Base-by-base conservation (phyloP, 2,113 vertebrate genomes). In the Clarias gariepinus region DNA sequence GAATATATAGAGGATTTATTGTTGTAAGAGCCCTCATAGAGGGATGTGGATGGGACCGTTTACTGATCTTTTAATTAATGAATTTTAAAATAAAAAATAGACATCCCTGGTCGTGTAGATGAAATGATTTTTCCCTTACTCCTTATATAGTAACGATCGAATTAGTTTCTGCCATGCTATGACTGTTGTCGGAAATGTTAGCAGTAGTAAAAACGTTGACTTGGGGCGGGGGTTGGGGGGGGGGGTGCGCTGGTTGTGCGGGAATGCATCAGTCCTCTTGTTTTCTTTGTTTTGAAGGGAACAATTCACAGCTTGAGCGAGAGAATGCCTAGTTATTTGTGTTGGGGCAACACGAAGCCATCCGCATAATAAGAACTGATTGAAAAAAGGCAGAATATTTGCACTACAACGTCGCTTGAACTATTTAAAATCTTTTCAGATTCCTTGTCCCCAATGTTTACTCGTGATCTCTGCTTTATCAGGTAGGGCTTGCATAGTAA, bases 11-110 rank as follows among this genome's bases (percentile, higher is more conserved):
- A 88, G 77, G 66, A 84, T 84, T 74, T 85, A 78, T 87, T 89
- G 80, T 89, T 87, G 89, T 83, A 41, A 78, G 64, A 84, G 73
- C 83, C 85, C 68, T 87, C 28, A 61, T 82, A 87, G 84, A 89
- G 47, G 69, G 81, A 82, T 78, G 73, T 89, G 86, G 86, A 83
- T 33, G 28, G 81, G 84, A 85, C 64, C n/a, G 80, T 87, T 85
- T 83, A 87, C 83, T 89, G 88, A 87, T 83, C 83, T 86, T 86
- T 89, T 85, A 78, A 87, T 85, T 82, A 89, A 87, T 84, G 77
- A 87, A 85, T 41, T 86, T 89, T 64, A 86, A 87, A 89, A 89
- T 89, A 89, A 89, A 89, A 87, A 64, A n/a, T 85, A 63, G 86
- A 57, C 64, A 83, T 58, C 73, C 25, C 80, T 33, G 79, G 85